Conservation (phyloP, 2,888 invertebrate genomes). For the Neoaliturus tenellus region DNA sequence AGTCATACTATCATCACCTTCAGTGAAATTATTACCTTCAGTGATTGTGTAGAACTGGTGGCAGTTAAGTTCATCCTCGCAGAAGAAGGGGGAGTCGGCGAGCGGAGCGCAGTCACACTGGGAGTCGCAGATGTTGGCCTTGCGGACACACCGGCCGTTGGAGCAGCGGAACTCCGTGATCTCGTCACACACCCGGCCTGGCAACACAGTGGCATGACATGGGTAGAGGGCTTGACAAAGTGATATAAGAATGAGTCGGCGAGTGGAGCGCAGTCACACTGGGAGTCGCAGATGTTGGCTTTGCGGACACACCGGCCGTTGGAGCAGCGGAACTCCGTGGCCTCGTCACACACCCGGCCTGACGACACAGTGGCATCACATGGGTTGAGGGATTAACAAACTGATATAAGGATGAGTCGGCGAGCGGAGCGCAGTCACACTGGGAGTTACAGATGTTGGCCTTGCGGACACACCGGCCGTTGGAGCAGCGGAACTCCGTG, state of each 20-base stretch:
- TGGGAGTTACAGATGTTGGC: slow-evolving; percentile 73
- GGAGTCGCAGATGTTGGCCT: slow-evolving; percentile 72
- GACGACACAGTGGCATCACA: slow-evolving; percentile 13
- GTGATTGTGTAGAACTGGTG: slow-evolving; percentile 65
- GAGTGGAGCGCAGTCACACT: slow-evolving; percentile 71
- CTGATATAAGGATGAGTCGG: neutral
- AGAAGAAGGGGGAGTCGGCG: slow-evolving; percentile 60
- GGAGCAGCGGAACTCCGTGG: slow-evolving; percentile 70
- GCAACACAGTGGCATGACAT: neutral
- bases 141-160: slow-evolving; percentile 72
- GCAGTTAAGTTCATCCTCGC: slow-evolving; percentile 72
- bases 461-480: slow-evolving; percentile 71
- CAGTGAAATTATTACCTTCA: slow-evolving; percentile 67
- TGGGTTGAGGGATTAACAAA: too few species aligned
- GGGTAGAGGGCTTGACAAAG: neutral
- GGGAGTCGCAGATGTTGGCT: slow-evolving; percentile 72
- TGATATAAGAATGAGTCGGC: slow-evolving; percentile 64
- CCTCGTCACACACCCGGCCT: slow-evolving; percentile 68
- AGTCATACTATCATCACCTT: too few species aligned
- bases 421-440: slow-evolving; percentile 68
- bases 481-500: slow-evolving; percentile 71
- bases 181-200: slow-evolving; percentile 68
- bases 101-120: slow-evolving; percentile 71
- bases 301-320: slow-evolving; percentile 72
- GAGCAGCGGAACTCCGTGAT: slow-evolving; percentile 70